A percentile compares a stretch with the other conserved stretches of the same genome.
phyloP scores from a whole-genome alignment of 2,888 invertebrate genomes.

The Stenoptilia bipunctidactyla region DNA sequence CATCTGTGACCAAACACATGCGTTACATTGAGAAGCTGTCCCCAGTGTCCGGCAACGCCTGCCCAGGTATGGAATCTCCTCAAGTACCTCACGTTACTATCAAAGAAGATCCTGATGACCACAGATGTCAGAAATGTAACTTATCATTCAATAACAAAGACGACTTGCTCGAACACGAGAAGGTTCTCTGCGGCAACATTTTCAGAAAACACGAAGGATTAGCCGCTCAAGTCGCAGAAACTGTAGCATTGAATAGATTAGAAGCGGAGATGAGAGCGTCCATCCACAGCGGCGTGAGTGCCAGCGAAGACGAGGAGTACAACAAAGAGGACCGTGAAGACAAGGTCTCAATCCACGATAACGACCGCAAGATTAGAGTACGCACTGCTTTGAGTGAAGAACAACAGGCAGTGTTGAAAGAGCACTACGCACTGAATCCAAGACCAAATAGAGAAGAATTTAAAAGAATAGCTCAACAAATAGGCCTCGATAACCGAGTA shows the following conservation, averaged over 20 bases:
- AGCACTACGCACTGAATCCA: slow-evolving; percentile 91
- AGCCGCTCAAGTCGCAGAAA: slow-evolving; percentile 82
- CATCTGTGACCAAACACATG: slow-evolving; percentile 81
- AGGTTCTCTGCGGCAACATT: slow-evolving; percentile 68
- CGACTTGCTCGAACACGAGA: slow-evolving; percentile 80
- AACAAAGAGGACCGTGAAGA: slow-evolving; percentile 63
- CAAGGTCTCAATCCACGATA: slow-evolving; percentile 69
- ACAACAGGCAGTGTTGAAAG: slow-evolving; percentile 89
- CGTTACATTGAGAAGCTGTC: slow-evolving; percentile 77
- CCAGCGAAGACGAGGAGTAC: slow-evolving; percentile 75
- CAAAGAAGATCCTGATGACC: slow-evolving; percentile 51
- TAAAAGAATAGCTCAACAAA: slow-evolving; percentile 85
- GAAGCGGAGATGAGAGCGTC: slow-evolving; percentile 63
- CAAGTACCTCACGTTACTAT: slow-evolving; percentile 33
- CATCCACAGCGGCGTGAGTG: slow-evolving; percentile 63
- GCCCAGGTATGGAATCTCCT: slow-evolving; percentile 44
- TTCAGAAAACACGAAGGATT: slow-evolving; percentile 79
- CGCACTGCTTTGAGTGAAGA: slow-evolving; percentile 95
- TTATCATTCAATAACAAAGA: slow-evolving; percentile 69
- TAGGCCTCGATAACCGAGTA: slow-evolving; percentile 82
- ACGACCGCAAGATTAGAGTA: slow-evolving; percentile 87
- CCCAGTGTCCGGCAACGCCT: slow-evolving; percentile 61
- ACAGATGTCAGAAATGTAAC: slow-evolving; percentile 72
- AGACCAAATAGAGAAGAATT: slow-evolving; percentile 96
- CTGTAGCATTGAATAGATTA: slow-evolving; percentile 66